These are phyloP conservation scores for Staurois parvus DNA, from an alignment of 2,797 vertebrate species.

Conservation along the genomic window DNA sequence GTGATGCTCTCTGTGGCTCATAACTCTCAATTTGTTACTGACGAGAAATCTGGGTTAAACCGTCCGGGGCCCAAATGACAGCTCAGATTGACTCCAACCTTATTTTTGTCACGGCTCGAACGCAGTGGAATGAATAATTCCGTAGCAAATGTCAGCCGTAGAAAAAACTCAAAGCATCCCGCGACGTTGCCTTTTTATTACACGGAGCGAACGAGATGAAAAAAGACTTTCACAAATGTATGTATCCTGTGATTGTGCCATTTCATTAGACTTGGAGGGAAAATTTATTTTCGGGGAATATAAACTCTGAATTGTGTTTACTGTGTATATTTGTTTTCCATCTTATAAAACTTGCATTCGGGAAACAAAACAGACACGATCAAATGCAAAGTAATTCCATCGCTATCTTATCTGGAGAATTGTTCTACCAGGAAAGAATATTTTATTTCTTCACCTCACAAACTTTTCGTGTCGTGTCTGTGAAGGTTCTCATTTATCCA, in stretches of 20 bases:
- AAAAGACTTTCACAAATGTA: not conserved
- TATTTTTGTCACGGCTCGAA: not conserved
- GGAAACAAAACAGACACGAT: not conserved
- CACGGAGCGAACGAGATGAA: not conserved
- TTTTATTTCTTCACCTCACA: too few relatives aligned
- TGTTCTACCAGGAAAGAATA: not conserved
- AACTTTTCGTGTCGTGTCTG: too few relatives aligned
- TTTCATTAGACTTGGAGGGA: not conserved
- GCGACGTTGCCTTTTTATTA: not conserved
- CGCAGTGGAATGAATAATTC: constrained; percentile 5
- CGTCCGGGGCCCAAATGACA: not conserved
- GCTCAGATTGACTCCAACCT: not conserved
- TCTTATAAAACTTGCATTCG: not conserved
- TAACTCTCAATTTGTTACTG: constrained; percentile 7
- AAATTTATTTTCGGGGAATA: not conserved
- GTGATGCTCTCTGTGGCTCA: not conserved
- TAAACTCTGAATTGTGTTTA: not conserved
- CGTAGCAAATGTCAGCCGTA: not conserved
- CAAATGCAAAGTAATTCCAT: not conserved
- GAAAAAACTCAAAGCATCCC: not conserved
- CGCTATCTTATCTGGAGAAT: not conserved
- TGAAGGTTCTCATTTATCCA: too few relatives aligned
- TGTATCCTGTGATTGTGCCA: not conserved
- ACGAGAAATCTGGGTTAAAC: not conserved
- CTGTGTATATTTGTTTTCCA: not conserved